Base-by-base conservation (phyloP, 2,888 invertebrate genomes). In the Eupeodes latifasciatus region DNA sequence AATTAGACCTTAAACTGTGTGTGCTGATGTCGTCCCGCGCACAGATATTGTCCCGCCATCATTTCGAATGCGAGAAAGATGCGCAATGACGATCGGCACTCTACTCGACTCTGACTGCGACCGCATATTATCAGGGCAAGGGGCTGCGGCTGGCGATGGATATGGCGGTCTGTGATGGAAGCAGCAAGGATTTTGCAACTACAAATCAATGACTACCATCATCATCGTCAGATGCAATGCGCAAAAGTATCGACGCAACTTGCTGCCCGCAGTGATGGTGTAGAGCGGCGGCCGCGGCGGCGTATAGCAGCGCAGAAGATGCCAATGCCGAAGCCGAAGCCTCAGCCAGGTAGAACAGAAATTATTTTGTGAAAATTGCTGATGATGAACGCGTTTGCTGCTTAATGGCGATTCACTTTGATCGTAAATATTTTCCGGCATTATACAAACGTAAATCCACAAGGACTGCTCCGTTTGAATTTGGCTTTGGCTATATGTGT, bases 1-100 rank as follows among this genome's bases (percentile, higher is more conserved):
- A 93, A 93, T 93, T 93, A 93, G 93, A 92, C 92, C 92, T 92
- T 91, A 92, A 93, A 92, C 92, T 93, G 92, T 91, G 91, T 91
- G 90, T 89, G 44, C 64, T 64, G 64, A 16, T 77, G 80, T 88
- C 81, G 87, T 84, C 80, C 80, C 80, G 76, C 80, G 77, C 74
- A 84, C 76, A 80, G 79, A 79, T 82, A 82, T 75, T 82, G 86
- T 79, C 87, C 76, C 66, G 66, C 53, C 44, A 36, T 27, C 71
- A 71, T 71, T 55, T 53, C 59, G 49, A 34, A 27, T 72, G 47
- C 69, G 62, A 75, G 69, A 55, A 81, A 81, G 85, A 76, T 76
- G 71, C 34, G 61, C 53, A 47, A 55, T 67, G 69, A 64, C 36
- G 62, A 75, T 55, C 71, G 59, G 19, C 55, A 44, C 16, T 69